Percentiles rank a stretch among this genome's conserved stretches.
Conservation (phyloP, 2,113 vertebrate genomes). For the Phalacrocorax pelagicus region DNA sequence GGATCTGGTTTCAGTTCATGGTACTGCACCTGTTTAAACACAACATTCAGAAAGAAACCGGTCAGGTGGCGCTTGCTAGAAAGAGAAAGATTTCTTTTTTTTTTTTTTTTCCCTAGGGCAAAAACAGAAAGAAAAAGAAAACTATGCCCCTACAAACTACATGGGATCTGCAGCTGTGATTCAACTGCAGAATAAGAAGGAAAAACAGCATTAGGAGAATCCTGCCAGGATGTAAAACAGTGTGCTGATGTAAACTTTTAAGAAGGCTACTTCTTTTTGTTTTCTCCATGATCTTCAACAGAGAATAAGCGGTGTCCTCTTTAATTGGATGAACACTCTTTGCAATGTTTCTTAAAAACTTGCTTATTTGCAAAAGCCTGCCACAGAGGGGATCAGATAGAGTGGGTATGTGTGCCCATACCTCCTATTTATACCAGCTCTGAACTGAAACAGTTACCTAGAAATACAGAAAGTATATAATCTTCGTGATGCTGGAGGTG, state of each 20-base stretch:
- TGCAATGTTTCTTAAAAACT: background rate
- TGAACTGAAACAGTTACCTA: background rate
- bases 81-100: slow-evolving; percentile 24
- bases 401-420: background rate
- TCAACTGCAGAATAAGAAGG: slow-evolving; percentile 55
- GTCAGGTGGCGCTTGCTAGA: slow-evolving; percentile 72
- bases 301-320: background rate
- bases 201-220: slow-evolving; percentile 56
- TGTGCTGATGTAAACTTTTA: background rate
- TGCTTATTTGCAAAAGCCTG: background rate
- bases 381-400: background rate
- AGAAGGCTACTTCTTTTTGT: background rate
- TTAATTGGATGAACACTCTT: background rate
- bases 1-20: slow-evolving; percentile 94
- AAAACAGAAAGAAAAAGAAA: background rate
- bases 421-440: background rate
- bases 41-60: slow-evolving; percentile 70
- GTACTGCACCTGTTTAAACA: slow-evolving; percentile 99
- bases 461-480: background rate
- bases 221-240: slow-evolving; percentile 3
- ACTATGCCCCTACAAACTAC: slow-evolving; percentile 46
- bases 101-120: background rate
- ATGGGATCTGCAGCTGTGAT: slow-evolving; percentile 68
- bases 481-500: background rate
- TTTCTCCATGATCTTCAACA: background rate